These are phyloP conservation scores for Holcopasites calliopsidis DNA, from an alignment of 1,140 invertebrate species.

Conservation along the genomic window DNA sequence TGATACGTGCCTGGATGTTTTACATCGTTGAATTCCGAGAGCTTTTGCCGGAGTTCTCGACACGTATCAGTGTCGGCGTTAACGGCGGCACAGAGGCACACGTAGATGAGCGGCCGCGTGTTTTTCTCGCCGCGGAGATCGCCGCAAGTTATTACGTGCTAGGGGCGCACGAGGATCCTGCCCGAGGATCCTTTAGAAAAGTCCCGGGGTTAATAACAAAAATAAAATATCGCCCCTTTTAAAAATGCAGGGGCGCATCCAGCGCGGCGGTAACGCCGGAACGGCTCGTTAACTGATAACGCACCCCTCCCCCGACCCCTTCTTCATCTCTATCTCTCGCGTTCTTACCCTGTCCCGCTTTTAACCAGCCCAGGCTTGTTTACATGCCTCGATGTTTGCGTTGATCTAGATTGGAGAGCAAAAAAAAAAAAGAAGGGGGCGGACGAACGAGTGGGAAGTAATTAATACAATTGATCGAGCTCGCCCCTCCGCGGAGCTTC, in stretches of 20 bases:
- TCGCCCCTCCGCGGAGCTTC: background rate
- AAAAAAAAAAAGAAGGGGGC: conserved; percentile 3
- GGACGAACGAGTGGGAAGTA: background rate
- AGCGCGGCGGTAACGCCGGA: conserved; percentile 21
- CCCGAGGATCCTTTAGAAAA: conserved; percentile 41
- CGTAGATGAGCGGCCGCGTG: conserved; percentile 23
- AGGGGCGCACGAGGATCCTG: conserved; percentile 28
- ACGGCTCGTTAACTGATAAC: conserved; percentile 49
- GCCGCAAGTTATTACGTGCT: conserved; percentile 27
- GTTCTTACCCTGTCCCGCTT: background rate
- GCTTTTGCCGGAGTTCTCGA: background rate
- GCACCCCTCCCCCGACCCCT: background rate
- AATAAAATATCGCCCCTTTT: conserved; percentile 45
- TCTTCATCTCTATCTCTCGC: background rate
- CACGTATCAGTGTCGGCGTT: conserved; percentile 7
- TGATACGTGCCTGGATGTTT: conserved; percentile 42
- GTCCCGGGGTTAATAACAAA: conserved; percentile 32
- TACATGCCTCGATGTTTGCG: conserved; percentile 15
- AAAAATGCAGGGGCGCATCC: conserved; percentile 31
- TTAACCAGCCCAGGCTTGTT: conserved; percentile 18
- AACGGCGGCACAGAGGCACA: background rate
- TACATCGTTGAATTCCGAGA: conserved; percentile 27
- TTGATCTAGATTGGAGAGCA: conserved; percentile 39
- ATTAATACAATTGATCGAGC: conserved; percentile 43
- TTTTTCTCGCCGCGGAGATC: conserved; percentile 15